Base-by-base conservation (phyloP, 1,140 invertebrate genomes). In the Heliconius nattereri region DNA sequence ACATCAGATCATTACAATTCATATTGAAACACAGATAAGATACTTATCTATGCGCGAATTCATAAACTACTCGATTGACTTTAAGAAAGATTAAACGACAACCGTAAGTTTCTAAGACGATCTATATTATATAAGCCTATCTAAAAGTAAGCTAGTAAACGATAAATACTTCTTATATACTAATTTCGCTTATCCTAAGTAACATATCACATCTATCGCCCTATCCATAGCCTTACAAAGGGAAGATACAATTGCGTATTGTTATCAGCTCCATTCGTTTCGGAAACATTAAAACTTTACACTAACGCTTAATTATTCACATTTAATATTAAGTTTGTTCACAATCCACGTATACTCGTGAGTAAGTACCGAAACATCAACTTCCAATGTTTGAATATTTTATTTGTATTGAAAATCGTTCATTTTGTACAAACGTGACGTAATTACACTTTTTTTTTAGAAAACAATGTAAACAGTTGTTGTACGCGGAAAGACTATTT, bases 81-180 rank as follows among this genome's bases (percentile, higher is more conserved):
- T 78, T 79, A 76, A 74, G 74, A 83, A 86, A 80, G 85, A 85
- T 85, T 91, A 91, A 88, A 88, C 87, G 86, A 90, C 84, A 89
- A 89, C 86, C 88, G 84, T 88, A 87, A 71, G 11, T 84, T 81
- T 83, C 86, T 92, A 91, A 85, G 76, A 88, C 82, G 83, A 85
- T 83, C 85, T 84, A 84, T 78, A 86, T 87, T 89, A 89, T 85
- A 85, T 89, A 88, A 84, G 85, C 87, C 88, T 93, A 92, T 91
- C 89, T 92, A 92, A 52, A 19, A 52, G 7, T 52, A 52, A 83
- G 81, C 90, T 92, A 89, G 78, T 83, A 84, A 89, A 89, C 88
- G 92, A 93, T 94, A 94, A 94, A 94, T 94, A 94, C 86, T 90
- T 85, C 91, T 87, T 93, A 93, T 75, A 81, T 75, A 74, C 87